Evolutionary conservation across 2,113 vertebrate species (phyloP).

Genomic region (Rhodinocichla rosea): DNA sequence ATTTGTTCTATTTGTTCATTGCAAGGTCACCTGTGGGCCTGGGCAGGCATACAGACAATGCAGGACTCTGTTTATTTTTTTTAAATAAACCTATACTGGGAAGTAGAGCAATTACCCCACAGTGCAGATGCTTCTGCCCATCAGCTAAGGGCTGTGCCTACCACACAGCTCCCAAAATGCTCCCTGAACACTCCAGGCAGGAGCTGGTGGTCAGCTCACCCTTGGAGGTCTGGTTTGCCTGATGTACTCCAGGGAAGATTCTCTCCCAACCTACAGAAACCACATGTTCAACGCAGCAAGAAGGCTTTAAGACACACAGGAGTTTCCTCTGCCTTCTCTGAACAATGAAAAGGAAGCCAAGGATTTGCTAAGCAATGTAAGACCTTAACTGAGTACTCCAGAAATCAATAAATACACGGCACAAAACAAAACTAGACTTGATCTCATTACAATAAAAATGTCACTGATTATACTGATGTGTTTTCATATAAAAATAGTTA

Average conservation of each 20-base stretch:
- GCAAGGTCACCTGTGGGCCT: background rate
- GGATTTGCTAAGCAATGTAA: background rate
- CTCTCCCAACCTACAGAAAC: background rate
- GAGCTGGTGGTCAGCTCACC: background rate
- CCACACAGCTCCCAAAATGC: rapidly evolving
- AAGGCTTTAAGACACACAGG: background rate
- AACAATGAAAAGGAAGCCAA: background rate
- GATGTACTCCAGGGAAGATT: background rate
- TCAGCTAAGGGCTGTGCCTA: rapidly evolving
- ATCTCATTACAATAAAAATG: background rate
- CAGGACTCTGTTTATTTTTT: background rate
- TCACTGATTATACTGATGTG: background rate
- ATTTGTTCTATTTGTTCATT: background rate
- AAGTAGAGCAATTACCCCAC: background rate
- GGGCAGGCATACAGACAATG: background rate
- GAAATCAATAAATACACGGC: background rate
- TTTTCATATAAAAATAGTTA: background rate
- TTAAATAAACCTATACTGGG: background rate
- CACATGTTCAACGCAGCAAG: rapidly evolving
- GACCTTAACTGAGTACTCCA: background rate
- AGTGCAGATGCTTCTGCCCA: background rate
- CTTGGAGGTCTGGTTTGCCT: background rate
- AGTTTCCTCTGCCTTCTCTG: background rate
- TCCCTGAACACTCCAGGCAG: background rate
- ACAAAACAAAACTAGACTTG: background rate